Evolutionary conservation across 1,140 invertebrate genomes (phyloP).

Genomic region (Euglossa dilemma): DNA sequence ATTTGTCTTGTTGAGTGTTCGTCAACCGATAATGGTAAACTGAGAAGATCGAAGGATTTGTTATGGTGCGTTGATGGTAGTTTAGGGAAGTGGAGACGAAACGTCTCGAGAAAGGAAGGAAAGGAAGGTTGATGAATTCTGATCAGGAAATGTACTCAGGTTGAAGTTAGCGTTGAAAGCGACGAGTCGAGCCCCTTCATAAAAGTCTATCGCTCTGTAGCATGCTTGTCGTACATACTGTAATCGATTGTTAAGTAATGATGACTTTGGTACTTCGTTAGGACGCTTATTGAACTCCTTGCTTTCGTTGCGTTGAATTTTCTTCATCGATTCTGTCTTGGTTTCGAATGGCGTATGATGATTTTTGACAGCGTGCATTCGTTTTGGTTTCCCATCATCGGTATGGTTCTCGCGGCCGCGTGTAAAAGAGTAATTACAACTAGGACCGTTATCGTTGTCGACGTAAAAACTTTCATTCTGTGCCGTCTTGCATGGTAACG

Average conservation of each 20-base stretch:
- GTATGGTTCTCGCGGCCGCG: constrained; percentile 15
- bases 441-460: constrained; percentile 36
- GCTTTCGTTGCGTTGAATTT: constrained; percentile 31
- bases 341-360: constrained; percentile 6
- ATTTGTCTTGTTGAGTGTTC: neutral
- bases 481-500: constrained; percentile 53
- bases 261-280: constrained; percentile 24
- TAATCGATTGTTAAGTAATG: neutral
- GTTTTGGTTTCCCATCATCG: constrained; percentile 19
- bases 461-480: constrained; percentile 24
- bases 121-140: neutral
- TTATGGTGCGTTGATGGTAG: neutral
- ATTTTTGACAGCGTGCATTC: neutral
- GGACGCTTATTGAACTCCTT: constrained; percentile 37
- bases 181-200: constrained; percentile 64
- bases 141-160: neutral
- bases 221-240: constrained; percentile 56
- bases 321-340: constrained; percentile 19
- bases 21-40: neutral
- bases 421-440: constrained; percentile 5
- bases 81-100: neutral
- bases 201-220: constrained; percentile 57
- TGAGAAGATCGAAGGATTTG: neutral
- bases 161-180: constrained; percentile 14
- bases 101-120: neutral